Base-by-base conservation (phyloP, 2,888 invertebrate genomes). In the Hypercompe scribonia region DNA sequence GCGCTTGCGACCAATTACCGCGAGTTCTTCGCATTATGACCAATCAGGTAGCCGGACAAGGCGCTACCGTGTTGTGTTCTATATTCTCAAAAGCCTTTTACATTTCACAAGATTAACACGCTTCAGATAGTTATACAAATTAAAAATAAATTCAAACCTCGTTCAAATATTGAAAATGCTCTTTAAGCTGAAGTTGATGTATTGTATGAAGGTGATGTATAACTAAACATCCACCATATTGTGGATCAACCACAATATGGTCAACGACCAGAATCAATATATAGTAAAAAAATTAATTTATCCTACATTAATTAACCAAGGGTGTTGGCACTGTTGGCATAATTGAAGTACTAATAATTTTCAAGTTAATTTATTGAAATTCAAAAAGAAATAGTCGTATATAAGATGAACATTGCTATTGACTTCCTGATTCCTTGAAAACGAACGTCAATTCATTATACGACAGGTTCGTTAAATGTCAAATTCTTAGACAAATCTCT, bases 1-100 rank as follows among this genome's bases (percentile, higher is more conserved):
- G 86, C 83, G 76, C 80, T n/a, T 75, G 78, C 81, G 50, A 46
- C 85, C 86, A 86, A 86, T 86, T 86, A 86, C 76, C 70, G 72
- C 69, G 68, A 73, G 79, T 85, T 86, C 84, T 84, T 84, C 79
- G 79, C 73, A 72, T 34, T 74, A 73, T 65, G 58, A 73, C 76
- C 77, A 75, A 79, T 75, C 74, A 72, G 73, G 77, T 76, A 65
- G 58, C 31, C 39, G 42, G 33, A 50, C 33, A 21, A 68, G 34
- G 10, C 46, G 42, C 61, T 28, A 50, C 63, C 28, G 61, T 68
- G 63, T 46, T 63, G 61, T 68, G 63, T 46, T 63, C 63, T 31
- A 67, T 63, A 46, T 67, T 61, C 24, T 42, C 24, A 61, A 28
- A 28, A 34, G n/a, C 15, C 65, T 33, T 61, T 42, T 58, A 42